These are phyloP conservation scores for Priocnemis perturbator DNA, from an alignment of 2,888 invertebrate species.

Conservation along the genomic window DNA sequence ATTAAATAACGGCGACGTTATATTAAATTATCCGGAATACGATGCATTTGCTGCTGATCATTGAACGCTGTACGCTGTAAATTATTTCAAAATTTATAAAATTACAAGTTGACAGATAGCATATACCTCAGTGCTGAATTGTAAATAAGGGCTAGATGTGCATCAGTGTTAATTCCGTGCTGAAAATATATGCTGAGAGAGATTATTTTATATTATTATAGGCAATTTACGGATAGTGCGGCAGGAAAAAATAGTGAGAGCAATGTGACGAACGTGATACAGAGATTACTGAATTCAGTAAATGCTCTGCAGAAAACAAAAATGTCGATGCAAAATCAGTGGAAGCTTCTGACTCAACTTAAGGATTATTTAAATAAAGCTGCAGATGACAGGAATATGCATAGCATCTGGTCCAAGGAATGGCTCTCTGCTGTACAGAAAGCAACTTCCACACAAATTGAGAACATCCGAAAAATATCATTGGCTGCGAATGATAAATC, in stretches of 20 bases:
- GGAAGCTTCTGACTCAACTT: conserved; percentile 76
- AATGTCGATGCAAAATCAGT: conserved; percentile 74
- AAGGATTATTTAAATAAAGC: conserved; percentile 76
- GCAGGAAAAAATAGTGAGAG: conserved; percentile 50
- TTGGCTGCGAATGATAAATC: conserved; percentile 4
- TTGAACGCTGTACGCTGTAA: neutral
- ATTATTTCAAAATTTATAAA: neutral
- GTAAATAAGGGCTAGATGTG: too few species aligned
- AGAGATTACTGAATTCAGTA: conserved; percentile 51
- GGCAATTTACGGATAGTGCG: conserved; percentile 56
- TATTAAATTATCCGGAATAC: neutral
- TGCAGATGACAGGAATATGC: conserved; percentile 74
- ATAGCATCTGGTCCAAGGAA: conserved; percentile 76
- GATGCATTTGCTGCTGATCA: neutral
- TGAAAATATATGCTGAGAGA: too few species aligned
- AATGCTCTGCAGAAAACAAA: conserved; percentile 57
- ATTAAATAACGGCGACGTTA: neutral
- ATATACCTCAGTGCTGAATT: too few species aligned
- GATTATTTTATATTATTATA: conserved; percentile 38
- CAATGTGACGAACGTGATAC: conserved; percentile 44
- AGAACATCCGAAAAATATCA: conserved; percentile 58
- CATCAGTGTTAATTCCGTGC: too few species aligned
- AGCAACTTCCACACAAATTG: conserved; percentile 69
- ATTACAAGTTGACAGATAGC: neutral
- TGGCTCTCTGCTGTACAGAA: conserved; percentile 77